Percentiles rank a stretch among this genome's conserved stretches.
These are phyloP conservation scores for Hypomecis punctinalis DNA, from an alignment of 2,888 invertebrate genomes.

Conservation along the genomic window DNA sequence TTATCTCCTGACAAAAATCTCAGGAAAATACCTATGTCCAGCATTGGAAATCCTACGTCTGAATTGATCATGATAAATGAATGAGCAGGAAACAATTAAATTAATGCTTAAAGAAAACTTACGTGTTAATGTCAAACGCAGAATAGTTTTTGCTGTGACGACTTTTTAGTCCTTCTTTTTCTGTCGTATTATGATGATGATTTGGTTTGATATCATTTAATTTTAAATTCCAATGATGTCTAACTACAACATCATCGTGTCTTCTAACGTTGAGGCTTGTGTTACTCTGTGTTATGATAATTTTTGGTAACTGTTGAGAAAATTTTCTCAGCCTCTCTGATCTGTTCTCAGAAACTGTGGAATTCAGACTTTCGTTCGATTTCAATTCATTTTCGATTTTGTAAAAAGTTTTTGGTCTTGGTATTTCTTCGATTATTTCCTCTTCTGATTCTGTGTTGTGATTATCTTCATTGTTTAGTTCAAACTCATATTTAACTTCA, in stretches of 20 bases:
- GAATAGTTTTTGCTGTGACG: constrained; percentile 27
- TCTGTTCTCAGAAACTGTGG: constrained; percentile 56
- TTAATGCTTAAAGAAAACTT: constrained; percentile 3
- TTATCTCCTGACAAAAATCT: no score
- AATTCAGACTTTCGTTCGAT: constrained; percentile 59
- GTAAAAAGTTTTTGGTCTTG: constrained; percentile 48
- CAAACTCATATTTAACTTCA: constrained; percentile 8
- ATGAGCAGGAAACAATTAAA: neutral
- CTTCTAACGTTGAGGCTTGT: constrained; percentile 58
- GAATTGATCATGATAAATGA: no score
- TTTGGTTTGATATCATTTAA: constrained; percentile 19
- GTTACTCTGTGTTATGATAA: constrained; percentile 74
- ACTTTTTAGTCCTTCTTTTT: constrained; percentile 6
- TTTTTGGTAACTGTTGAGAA: constrained; percentile 73
- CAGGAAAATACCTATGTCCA: no score
- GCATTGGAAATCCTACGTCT: no score
- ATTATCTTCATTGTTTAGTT: neutral
- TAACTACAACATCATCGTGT: constrained; percentile 25
- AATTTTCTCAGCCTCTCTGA: constrained; percentile 70
- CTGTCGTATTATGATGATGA: constrained; percentile 1
- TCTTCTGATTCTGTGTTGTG: constrained; percentile 12
- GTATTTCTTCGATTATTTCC: constrained; percentile 16
- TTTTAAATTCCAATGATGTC: constrained; percentile 25
- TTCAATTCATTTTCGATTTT: constrained; percentile 67
- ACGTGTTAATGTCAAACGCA: constrained; percentile 16